A percentile compares a stretch with the other conserved stretches of the same genome.
phyloP scores from a whole-genome alignment of 2,888 invertebrate genomes.

The Drosophila atroscutellata region DNA sequence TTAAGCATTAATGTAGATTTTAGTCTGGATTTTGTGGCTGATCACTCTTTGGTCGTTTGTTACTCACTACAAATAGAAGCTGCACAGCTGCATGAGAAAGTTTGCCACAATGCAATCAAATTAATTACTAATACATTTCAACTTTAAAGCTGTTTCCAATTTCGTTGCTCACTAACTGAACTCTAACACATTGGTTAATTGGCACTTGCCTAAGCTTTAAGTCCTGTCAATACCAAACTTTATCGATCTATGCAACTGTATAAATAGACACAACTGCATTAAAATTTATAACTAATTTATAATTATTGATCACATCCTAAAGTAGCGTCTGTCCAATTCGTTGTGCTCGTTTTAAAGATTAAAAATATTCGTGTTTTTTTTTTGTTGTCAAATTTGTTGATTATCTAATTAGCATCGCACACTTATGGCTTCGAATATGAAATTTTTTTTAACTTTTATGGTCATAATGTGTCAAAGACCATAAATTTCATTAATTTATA shows the following conservation, averaged over 20 bases:
- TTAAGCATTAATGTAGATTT: conserved; percentile 55
- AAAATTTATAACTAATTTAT: not conserved
- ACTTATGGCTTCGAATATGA: conserved; percentile 39
- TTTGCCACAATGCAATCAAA: not conserved
- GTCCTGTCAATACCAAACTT: not conserved
- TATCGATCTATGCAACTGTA: not conserved
- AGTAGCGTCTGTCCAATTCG: conserved; percentile 11
- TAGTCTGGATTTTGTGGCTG: conserved; percentile 19
- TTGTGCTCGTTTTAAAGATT: not conserved
- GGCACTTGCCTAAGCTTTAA: not conserved
- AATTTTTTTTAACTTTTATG: conserved; percentile 68
- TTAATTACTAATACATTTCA: not conserved
- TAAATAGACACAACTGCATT: not conserved
- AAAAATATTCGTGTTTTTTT: conserved; percentile 13
- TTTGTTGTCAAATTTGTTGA: conserved; percentile 60
- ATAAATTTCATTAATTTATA: conserved; percentile 83
- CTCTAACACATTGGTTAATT: not conserved
- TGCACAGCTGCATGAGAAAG: not conserved
- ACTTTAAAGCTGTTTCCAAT: not conserved
- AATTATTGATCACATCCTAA: not conserved
- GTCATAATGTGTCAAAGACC: conserved; percentile 80
- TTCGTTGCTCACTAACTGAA: not conserved
- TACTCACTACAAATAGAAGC: not conserved
- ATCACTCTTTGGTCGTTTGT: not conserved
- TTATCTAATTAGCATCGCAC: conserved; percentile 72